Conservation (phyloP, 2,113 vertebrate genomes). For the Strix uralensis region DNA sequence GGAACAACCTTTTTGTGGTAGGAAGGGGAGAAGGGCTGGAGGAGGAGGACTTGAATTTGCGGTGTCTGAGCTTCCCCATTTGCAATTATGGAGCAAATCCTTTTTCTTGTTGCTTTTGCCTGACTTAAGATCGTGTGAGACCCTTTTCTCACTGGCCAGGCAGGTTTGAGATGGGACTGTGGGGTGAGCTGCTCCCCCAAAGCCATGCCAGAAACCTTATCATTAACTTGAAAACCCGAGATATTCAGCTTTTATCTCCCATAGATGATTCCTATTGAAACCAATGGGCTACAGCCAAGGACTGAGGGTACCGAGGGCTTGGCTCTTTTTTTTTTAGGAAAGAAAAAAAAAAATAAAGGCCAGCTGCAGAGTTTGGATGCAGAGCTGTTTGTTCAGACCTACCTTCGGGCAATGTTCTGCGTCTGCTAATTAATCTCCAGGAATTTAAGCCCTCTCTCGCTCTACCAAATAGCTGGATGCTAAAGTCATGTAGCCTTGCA, state of each 20-base stretch:
- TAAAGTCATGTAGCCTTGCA: constrained; percentile 43
- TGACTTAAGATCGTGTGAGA: neutral
- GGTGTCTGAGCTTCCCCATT: neutral
- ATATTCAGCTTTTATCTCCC: neutral
- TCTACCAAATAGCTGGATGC: constrained; percentile 63
- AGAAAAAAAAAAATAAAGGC: neutral
- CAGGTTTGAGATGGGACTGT: neutral
- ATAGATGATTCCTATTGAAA: neutral
- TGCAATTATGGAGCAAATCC: neutral
- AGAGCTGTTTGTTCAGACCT: constrained; percentile 24
- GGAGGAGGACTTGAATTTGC: neutral
- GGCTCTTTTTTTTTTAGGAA: neutral
- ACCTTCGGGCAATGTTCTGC: constrained; percentile 28
- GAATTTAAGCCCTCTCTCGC: constrained; percentile 66
- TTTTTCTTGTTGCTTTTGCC: neutral
- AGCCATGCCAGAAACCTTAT: neutral
- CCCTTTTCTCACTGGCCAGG: neutral
- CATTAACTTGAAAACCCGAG: neutral
- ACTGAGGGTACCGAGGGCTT: neutral
- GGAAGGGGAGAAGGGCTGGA: neutral
- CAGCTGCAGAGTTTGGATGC: constrained; percentile 34
- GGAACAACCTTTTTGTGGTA: neutral
- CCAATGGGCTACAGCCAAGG: neutral
- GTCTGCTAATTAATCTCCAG: constrained; percentile 61
- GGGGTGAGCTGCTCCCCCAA: neutral